These are phyloP conservation scores for Notarius lentiginosus DNA, from an alignment of 2,113 vertebrate species.

Conservation along the genomic window DNA sequence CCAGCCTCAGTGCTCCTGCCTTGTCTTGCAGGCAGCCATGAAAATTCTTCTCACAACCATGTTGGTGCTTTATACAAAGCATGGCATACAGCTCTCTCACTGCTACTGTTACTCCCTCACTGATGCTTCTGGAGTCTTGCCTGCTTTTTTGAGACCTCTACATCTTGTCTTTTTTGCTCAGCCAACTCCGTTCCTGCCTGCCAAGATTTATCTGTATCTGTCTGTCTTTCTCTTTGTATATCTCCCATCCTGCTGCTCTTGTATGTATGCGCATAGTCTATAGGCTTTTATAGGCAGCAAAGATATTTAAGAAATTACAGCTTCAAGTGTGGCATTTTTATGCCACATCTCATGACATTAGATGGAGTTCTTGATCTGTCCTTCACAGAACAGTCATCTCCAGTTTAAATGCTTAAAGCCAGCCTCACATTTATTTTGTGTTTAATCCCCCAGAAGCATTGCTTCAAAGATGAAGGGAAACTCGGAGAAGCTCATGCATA, in stretches of 20 bases:
- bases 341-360: constrained; percentile 31
- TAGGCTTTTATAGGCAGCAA: not conserved
- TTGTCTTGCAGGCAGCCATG: constrained; percentile 81
- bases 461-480: constrained; percentile 40
- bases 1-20: constrained; percentile 70
- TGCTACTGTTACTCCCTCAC: constrained; percentile 12
- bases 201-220: constrained; percentile 33
- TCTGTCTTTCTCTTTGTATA: not conserved
- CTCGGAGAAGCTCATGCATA: not conserved
- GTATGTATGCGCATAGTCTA: not conserved
- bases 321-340: constrained; percentile 4
- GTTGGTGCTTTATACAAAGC: constrained; percentile 79
- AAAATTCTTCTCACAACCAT: constrained; percentile 77
- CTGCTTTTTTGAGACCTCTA: constrained; percentile 25
- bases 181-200: constrained; percentile 22
- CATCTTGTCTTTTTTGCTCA: constrained; percentile 41
- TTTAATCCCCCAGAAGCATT: constrained; percentile 24
- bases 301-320: not conserved
- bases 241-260: not conserved
- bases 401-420: constrained; percentile 13
- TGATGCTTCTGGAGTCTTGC: constrained; percentile 21
- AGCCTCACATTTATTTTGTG: constrained; percentile 26
- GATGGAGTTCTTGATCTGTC: constrained; percentile 28
- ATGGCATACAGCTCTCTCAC: constrained; percentile 71
- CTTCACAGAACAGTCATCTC: constrained; percentile 32